Evolutionary conservation across 1,140 invertebrate species (phyloP).

Genomic region (Lepidurus couesii): DNA sequence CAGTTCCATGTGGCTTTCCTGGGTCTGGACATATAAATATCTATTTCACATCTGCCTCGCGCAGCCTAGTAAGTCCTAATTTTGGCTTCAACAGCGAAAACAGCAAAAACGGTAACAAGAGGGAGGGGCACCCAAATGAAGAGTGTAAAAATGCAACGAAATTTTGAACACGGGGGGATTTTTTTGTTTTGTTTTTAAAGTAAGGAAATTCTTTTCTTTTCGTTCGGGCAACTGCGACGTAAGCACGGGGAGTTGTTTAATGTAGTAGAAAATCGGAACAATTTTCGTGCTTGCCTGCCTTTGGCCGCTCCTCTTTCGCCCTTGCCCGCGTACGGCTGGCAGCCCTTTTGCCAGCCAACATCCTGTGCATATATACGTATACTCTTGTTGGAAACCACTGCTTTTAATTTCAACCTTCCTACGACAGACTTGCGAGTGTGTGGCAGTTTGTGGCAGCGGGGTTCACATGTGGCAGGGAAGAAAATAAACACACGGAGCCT

Average conservation of each 20-base stretch:
- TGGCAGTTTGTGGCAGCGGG: slow-evolving; percentile 20
- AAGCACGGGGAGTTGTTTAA: slow-evolving; percentile 17
- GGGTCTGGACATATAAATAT: slow-evolving; percentile 19
- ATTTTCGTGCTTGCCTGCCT: slow-evolving; percentile 18
- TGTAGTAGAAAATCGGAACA: slow-evolving; percentile 19
- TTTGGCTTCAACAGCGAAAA: neutral
- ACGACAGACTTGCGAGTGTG: slow-evolving; percentile 17
- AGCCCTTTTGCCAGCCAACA: neutral
- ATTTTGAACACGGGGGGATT: neutral
- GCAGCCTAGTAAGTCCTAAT: neutral
- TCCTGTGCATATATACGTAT: neutral
- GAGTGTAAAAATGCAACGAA: neutral
- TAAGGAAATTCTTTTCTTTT: neutral
- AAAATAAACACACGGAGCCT: slow-evolving; percentile 16
- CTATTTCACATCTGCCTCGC: slow-evolving; percentile 6
- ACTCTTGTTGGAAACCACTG: neutral
- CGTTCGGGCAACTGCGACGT: neutral
- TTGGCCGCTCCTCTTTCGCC: neutral
- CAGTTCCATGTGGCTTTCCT: slow-evolving; percentile 7
- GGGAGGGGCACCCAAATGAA: neutral
- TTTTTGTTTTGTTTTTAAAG: too few species aligned
- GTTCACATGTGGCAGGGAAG: slow-evolving; percentile 17
- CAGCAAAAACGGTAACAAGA: neutral
- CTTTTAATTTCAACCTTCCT: slow-evolving; percentile 19
- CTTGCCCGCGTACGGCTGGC: neutral